Conservation (phyloP, 2,888 invertebrate species). For the Hydrotaea cyrtoneurina region DNA sequence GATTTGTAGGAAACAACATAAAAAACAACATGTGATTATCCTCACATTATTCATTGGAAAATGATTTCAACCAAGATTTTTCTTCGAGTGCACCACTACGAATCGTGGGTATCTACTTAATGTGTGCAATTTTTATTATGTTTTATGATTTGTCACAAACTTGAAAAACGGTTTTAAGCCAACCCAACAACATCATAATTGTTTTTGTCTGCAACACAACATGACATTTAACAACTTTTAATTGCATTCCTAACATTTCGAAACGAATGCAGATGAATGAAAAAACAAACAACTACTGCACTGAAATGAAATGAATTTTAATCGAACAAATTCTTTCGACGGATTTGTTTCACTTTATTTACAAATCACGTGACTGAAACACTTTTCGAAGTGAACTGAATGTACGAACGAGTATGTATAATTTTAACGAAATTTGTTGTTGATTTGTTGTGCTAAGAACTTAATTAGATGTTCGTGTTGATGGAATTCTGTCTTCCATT, state of each 20-base stretch:
- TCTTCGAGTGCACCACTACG: background rate
- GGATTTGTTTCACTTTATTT: background rate
- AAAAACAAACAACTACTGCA: background rate
- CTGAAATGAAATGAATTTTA: constrained; percentile 6
- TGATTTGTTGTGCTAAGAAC: background rate
- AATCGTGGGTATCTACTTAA: background rate
- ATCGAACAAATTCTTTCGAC: constrained; percentile 6
- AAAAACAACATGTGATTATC: too few relatives aligned
- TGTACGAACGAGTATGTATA: too few relatives aligned
- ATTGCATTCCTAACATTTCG: constrained; percentile 11
- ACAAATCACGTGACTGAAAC: constrained; percentile 10
- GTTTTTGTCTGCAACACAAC: constrained; percentile 2
- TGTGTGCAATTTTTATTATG: background rate
- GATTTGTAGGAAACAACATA: too few relatives aligned
- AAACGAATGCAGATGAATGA: constrained; percentile 8
- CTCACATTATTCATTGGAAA: too few relatives aligned
- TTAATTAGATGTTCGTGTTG: constrained; percentile 21
- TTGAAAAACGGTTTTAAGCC: background rate
- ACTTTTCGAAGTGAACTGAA: background rate
- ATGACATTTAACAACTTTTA: constrained; percentile 31
- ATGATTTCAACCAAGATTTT: too few relatives aligned
- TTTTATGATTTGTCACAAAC: constrained; percentile 1
- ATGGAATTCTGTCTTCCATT: background rate
- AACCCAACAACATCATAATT: constrained; percentile 16
- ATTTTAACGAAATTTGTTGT: too few relatives aligned